Conservation (phyloP, 2,797 vertebrate species). For the Hylomyscus alleni region DNA sequence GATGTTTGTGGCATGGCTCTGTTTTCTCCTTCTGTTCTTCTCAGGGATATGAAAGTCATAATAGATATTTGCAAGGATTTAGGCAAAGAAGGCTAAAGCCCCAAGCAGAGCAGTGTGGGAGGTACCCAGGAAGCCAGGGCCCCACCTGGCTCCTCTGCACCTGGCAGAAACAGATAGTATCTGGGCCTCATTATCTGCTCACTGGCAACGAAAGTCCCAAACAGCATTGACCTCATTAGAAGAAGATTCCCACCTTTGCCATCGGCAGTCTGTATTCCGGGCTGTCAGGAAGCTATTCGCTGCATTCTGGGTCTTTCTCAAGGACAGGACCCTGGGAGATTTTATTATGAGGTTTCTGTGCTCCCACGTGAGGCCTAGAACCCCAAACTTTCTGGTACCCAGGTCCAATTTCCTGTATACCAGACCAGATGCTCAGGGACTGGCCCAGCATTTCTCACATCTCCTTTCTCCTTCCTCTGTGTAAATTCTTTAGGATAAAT, state of each 20-base stretch:
- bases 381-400: background rate
- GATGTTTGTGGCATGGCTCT: background rate
- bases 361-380: background rate
- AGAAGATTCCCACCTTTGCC: slow-evolving; percentile 76
- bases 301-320: slow-evolving; percentile 72
- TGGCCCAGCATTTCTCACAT: background rate
- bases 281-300: slow-evolving; percentile 40
- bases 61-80: slow-evolving; percentile 52
- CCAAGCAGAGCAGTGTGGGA: background rate
- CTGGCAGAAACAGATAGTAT: slow-evolving; percentile 69
- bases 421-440: background rate
- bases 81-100: slow-evolving; percentile 9
- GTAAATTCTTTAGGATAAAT: slow-evolving; percentile 13
- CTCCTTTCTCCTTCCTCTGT: background rate
- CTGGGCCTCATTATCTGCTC: slow-evolving; percentile 60
- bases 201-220: slow-evolving; percentile 74
- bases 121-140: background rate
- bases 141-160: slow-evolving; percentile 77
- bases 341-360: slow-evolving; percentile 68
- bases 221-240: slow-evolving; percentile 63
- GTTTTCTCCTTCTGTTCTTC: background rate
- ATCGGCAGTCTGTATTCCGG: slow-evolving; percentile 52
- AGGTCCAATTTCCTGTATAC: background rate
- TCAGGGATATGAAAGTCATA: slow-evolving; percentile 1
- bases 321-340: slow-evolving; percentile 56